Evolutionary conservation across 1,140 invertebrate genomes (phyloP), one percentile per base, ranked within the genome.

Genomic region (Diorhabda carinulata): DNA sequence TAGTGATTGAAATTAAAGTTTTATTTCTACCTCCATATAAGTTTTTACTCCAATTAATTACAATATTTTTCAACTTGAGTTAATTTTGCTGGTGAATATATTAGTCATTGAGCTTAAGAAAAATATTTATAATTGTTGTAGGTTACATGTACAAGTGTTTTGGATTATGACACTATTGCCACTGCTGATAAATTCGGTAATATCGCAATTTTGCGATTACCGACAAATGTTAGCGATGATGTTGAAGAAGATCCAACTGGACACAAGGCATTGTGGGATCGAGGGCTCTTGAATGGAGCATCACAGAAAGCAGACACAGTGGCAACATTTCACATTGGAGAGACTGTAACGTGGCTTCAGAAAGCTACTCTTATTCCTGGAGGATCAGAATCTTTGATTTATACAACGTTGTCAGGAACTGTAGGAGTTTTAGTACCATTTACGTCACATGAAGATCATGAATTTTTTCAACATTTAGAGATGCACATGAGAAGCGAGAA

Each of bases 401-500:
- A 99, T 77, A 94, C 96, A 0, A 99, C 98, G 0, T 78, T 99
- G 1, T 97, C 94, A 71, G 98, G 98, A 7, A 90, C 94, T 4
- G 91, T 99, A 2, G 98, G 98, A 2, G 96, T 98, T 52, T 84
- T 99, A 3, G 93, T 99, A 7, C 97, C 98, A 0, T 99, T 99
- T 76, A 97, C 96, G 0, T 98, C 96, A 43, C 91, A 97, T 78
- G 98, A 99, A 85, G 97, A 99, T 81, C 96, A 97, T 75, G 97
- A 99, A 79, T 99, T 99, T 79, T 99, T 99, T 84, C 97, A 99
- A 82, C 95, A 99, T 85, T 83, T 99, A 64, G 98, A 99, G 82
- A 99, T 99, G 98, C 97, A 99, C 81, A 97, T 99, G 96, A 85
- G 98, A 57, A 95, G 94, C 61, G 97, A 99, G 82, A 94, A 98